Percentiles rank a stretch among this genome's conserved stretches.
phyloP scores from a whole-genome alignment of 1,140 invertebrate genomes.

The Penaeus chinensis region DNA sequence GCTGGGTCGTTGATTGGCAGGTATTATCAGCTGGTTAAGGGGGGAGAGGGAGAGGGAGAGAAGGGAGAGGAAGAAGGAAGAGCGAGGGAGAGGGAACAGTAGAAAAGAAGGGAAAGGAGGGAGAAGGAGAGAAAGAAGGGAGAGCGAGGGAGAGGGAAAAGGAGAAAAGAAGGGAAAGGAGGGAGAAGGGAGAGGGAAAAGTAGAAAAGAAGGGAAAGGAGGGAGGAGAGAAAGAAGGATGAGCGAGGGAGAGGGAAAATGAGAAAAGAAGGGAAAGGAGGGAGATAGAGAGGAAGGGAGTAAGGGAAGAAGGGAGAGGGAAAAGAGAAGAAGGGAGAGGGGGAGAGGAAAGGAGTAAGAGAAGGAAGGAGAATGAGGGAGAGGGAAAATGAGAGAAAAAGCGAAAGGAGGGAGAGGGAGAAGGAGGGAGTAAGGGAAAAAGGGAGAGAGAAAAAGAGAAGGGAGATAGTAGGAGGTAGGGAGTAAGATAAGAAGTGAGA shows the following conservation, averaged over 20 bases:
- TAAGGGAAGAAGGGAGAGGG: not conserved
- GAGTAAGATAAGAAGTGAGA: no score
- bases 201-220: not conserved
- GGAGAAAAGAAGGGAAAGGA: not conserved
- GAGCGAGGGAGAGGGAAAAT: no score
- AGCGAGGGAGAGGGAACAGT: no score
- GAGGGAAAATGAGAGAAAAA: no score
- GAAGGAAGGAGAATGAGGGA: not conserved
- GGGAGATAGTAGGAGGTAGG: no score
- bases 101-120: not conserved
- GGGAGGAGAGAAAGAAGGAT: not conserved
- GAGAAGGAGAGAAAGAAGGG: no score
- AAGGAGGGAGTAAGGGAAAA: no score
- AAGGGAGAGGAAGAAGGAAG: not conserved
- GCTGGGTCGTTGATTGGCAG: no score
- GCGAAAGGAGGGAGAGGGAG: no score
- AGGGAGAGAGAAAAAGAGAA: no score
- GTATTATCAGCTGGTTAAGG: no score
- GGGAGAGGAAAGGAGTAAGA: not conserved
- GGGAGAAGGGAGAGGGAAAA: not conserved
- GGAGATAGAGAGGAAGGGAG: not conserved
- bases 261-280: not conserved
- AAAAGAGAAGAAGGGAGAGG: not conserved
- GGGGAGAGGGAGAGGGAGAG: not conserved
- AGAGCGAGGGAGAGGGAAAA: not conserved